Percentiles rank a stretch among this genome's conserved stretches.
These are phyloP conservation scores for Coboldia fuscipes DNA, from an alignment of 1,140 invertebrate species.

Conservation along the genomic window DNA sequence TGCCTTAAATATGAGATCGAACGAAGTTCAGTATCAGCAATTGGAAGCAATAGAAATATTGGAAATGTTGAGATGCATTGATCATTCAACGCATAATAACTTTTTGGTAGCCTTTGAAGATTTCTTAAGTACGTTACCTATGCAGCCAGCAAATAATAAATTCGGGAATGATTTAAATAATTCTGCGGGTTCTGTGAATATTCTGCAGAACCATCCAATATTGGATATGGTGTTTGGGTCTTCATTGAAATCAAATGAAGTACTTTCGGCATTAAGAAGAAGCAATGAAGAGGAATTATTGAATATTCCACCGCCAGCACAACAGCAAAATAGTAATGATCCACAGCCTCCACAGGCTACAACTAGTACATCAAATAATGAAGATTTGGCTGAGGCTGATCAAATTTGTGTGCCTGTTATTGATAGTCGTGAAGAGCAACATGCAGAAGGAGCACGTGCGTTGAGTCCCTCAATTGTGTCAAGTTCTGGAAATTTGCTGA, in stretches of 20 bases:
- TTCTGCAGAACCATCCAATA: no score
- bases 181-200: not conserved
- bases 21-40: not conserved
- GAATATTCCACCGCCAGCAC: not conserved
- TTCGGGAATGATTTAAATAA: not conserved
- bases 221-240: no score
- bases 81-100: not conserved
- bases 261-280: not conserved
- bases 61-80: not conserved
- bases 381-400: conserved; percentile 28
- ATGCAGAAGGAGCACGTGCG: no score
- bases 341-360: not conserved
- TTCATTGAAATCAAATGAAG: not conserved
- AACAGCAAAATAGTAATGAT: not conserved
- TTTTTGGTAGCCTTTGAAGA: not conserved
- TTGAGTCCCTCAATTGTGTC: no score
- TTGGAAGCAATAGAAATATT: not conserved
- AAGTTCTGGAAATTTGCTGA: no score
- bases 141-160: not conserved
- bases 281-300: not conserved
- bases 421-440: no score
- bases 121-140: not conserved
- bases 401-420: no score
- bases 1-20: not conserved
- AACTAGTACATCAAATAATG: conserved; percentile 9